phyloP scores from a whole-genome alignment of 1,140 invertebrate species.

The Nasonia vitripennis region DNA sequence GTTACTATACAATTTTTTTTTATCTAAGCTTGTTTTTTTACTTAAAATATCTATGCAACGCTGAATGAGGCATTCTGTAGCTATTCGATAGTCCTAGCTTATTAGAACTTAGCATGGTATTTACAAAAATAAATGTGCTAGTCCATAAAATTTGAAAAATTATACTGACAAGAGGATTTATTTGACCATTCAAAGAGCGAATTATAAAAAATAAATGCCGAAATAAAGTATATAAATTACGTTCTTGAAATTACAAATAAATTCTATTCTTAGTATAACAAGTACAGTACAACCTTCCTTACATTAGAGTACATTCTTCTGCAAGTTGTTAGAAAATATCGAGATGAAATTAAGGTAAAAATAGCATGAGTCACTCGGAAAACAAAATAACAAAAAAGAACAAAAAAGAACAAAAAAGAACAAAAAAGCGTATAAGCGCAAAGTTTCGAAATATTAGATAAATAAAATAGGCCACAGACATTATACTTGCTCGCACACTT shows the following conservation, averaged over 20 bases:
- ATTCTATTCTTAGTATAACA: conserved; percentile 3
- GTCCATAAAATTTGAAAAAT: neutral
- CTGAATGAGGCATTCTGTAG: conserved; percentile 15
- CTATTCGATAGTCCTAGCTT: conserved; percentile 9
- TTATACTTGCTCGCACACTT: neutral
- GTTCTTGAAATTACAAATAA: neutral
- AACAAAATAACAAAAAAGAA: neutral
- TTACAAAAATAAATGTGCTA: conserved; percentile 29
- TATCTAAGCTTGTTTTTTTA: neutral
- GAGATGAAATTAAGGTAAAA: neutral
- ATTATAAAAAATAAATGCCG: neutral
- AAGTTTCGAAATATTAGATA: neutral
- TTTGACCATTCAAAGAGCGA: neutral
- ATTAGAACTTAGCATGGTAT: conserved; percentile 32
- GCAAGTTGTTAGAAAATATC: neutral
- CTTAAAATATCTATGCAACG: neutral
- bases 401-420: neutral
- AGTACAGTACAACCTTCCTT: conserved; percentile 34
- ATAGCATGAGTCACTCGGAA: neutral
- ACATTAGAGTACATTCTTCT: neutral
- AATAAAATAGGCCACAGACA: neutral
- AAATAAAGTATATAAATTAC: neutral
- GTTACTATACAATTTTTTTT: neutral
- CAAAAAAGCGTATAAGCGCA: neutral
- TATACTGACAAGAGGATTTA: neutral